Percentiles rank a stretch among this genome's conserved stretches.
phyloP scores from a whole-genome alignment of 2,888 invertebrate genomes.

The Holacanthella duospinosa region DNA sequence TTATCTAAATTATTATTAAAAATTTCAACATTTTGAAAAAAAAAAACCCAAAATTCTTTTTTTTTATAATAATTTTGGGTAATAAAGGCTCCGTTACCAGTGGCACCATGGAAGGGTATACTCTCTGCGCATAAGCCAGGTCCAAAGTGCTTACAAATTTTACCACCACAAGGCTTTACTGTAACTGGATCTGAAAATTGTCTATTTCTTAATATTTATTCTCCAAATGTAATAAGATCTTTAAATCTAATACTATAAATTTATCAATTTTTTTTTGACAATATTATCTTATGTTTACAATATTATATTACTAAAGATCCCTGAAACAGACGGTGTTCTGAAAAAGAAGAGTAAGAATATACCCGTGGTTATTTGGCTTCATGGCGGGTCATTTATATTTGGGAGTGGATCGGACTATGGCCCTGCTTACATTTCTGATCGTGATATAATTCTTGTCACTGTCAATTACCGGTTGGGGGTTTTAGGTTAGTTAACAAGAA shows the following conservation, averaged over 20 bases:
- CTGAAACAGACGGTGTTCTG: not conserved
- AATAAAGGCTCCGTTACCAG: too few relatives aligned
- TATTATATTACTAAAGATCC: not conserved
- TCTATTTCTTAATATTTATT: slow-evolving; percentile 15
- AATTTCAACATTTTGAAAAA: not conserved
- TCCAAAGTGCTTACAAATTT: slow-evolving; percentile 17
- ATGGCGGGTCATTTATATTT: slow-evolving; percentile 27
- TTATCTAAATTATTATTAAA: not conserved
- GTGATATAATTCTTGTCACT: slow-evolving; percentile 27
- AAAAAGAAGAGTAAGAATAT: slow-evolving; percentile 1
- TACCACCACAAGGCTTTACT: slow-evolving; percentile 19
- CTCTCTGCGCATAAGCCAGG: slow-evolving; percentile 6
- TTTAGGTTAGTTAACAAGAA: slow-evolving; percentile 17
- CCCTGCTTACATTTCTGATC: slow-evolving; percentile 24
- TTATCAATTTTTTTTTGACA: too few relatives aligned
- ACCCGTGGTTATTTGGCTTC: slow-evolving; percentile 24
- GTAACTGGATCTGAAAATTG: slow-evolving; percentile 16
- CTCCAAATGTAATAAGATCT: slow-evolving; percentile 8
- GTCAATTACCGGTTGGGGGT: slow-evolving; percentile 26
- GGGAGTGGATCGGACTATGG: slow-evolving; percentile 23
- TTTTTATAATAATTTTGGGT: too few relatives aligned
- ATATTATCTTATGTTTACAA: not conserved
- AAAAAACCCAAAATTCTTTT: not conserved
- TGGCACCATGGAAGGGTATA: slow-evolving; percentile 14
- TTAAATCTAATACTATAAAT: not conserved